phyloP scores from a whole-genome alignment of 2,113 vertebrate genomes.

The Urocitellus parryii region DNA sequence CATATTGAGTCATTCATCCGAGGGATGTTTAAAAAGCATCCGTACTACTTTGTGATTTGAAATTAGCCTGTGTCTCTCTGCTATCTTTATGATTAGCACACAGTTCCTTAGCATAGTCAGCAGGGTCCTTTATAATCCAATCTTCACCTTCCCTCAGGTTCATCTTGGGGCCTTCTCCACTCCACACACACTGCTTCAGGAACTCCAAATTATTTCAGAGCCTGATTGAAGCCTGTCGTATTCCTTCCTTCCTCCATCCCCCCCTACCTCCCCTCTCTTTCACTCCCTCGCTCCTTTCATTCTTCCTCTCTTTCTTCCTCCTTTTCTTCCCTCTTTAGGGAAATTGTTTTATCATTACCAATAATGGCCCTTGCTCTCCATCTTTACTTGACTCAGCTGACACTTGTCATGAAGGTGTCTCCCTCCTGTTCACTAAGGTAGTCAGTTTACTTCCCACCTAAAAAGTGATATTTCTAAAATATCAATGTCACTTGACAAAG shows the following conservation, averaged over 20 bases:
- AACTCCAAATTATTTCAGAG: neutral
- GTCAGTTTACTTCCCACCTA: neutral
- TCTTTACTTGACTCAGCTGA: neutral
- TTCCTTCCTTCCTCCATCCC: too few relatives aligned
- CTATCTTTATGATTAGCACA: neutral
- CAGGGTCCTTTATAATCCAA: neutral
- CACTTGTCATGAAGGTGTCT: neutral
- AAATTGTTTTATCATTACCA: neutral
- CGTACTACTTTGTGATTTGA: neutral
- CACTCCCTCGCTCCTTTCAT: too few relatives aligned
- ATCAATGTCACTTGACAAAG: neutral
- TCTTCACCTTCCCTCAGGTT: neutral
- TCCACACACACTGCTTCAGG: neutral
- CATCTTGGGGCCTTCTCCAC: neutral
- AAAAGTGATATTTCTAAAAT: neutral
- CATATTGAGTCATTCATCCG: neutral
- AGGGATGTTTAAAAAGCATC: neutral
- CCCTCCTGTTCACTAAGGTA: neutral
- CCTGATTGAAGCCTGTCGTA: neutral
- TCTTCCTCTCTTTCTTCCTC: neutral
- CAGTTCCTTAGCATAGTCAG: neutral
- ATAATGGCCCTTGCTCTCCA: neutral
- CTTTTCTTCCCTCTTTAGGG: neutral
- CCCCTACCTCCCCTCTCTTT: fast-evolving
- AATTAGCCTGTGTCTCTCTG: neutral